These are phyloP conservation scores for Horisme vitalbata DNA, from an alignment of 2,888 invertebrate species.

Conservation along the genomic window DNA sequence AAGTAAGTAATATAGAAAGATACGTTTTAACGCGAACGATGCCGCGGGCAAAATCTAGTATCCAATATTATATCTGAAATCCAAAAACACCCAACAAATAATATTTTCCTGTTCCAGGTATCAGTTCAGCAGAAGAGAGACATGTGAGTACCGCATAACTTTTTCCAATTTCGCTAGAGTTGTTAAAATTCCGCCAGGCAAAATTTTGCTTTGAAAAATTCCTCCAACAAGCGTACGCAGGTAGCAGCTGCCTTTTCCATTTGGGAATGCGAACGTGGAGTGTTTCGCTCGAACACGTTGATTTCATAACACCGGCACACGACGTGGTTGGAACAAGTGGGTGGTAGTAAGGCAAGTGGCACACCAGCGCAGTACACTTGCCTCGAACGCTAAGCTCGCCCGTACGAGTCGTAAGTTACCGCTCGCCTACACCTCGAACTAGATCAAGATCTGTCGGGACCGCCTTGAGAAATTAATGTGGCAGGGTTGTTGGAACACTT, in stretches of 20 bases:
- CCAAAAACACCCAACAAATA: conserved; percentile 20
- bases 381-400: conserved; percentile 22
- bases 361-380: conserved; percentile 40
- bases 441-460: conserved; percentile 27
- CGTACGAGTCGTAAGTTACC: conserved; percentile 15
- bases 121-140: conserved; percentile 80
- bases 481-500: conserved; percentile 10
- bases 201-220: conserved; percentile 72
- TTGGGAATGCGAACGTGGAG: conserved; percentile 72
- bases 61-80: conserved; percentile 7
- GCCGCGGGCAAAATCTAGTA: too few species aligned
- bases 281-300: conserved; percentile 81
- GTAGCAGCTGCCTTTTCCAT: conserved; percentile 70
- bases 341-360: conserved; percentile 72
- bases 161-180: conserved; percentile 60
- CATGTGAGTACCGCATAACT: conserved; percentile 75
- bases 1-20: too few species aligned
- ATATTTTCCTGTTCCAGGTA: conserved; percentile 63
- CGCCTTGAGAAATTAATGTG: conserved; percentile 14
- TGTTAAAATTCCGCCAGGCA: conserved; percentile 66
- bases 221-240: conserved; percentile 52
- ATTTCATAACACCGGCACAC: conserved; percentile 76
- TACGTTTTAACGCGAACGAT: too few species aligned
- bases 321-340: conserved; percentile 75
- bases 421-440: conserved; percentile 29